Percentiles rank a stretch among this genome's conserved stretches.
Conservation (phyloP, 2,797 vertebrate genomes). For the Channallabes apus region DNA sequence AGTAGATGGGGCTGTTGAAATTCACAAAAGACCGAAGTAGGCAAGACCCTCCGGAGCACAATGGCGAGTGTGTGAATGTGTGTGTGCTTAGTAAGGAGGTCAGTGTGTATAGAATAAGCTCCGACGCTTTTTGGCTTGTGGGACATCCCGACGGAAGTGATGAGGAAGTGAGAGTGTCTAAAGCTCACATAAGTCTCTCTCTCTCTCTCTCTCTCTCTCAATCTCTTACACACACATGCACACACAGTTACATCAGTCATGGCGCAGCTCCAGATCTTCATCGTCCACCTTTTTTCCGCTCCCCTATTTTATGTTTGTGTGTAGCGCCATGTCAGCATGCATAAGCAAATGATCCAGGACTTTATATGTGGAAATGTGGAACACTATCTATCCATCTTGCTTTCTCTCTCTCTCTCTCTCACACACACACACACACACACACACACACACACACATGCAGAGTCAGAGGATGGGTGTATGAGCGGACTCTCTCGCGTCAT, state of each 20-base stretch:
- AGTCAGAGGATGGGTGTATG: slow-evolving; percentile 57
- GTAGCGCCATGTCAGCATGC: slow-evolving; percentile 32
- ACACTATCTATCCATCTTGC: not conserved
- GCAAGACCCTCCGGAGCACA: slow-evolving; percentile 18
- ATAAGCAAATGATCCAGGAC: slow-evolving; percentile 20
- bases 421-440: slow-evolving; percentile 22
- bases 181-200: slow-evolving; percentile 20
- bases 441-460: slow-evolving; percentile 29
- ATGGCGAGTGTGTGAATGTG: not conserved
- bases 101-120: slow-evolving; percentile 19
- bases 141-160: slow-evolving; percentile 51
- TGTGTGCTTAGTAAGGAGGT: slow-evolving; percentile 20
- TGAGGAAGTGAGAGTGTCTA: slow-evolving; percentile 45
- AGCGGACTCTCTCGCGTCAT: slow-evolving; percentile 23
- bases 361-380: not conserved
- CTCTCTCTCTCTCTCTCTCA: too few species aligned
- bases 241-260: slow-evolving; percentile 48
- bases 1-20: slow-evolving; percentile 27
- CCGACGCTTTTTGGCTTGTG: slow-evolving; percentile 40
- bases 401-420: not conserved
- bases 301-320: slow-evolving; percentile 35
- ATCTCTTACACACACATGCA: slow-evolving; percentile 40
- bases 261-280: slow-evolving; percentile 35
- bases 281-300: slow-evolving; percentile 35
- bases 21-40: slow-evolving; percentile 9